These are phyloP conservation scores for Sander vitreus DNA, from an alignment of 2,113 vertebrate genomes.

Conservation along the genomic window DNA sequence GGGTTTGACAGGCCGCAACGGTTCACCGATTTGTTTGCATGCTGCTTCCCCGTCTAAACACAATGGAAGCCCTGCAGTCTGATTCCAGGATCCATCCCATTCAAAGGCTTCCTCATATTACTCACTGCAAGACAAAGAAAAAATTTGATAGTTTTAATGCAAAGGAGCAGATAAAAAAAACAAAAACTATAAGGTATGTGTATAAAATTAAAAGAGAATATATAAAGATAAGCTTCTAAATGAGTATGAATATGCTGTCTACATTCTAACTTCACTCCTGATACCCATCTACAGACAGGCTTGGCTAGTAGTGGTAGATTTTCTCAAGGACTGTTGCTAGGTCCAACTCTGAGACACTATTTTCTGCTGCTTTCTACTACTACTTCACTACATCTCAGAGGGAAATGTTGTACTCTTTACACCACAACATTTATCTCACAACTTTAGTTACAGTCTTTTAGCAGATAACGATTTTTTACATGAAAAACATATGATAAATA, in stretches of 20 bases:
- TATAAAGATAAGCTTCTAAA: background rate
- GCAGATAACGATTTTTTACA: background rate
- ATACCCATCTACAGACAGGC: background rate
- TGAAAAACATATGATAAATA: background rate
- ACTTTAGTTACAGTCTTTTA: background rate
- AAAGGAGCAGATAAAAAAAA: background rate
- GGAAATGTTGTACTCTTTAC: background rate
- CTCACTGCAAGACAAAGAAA: slow-evolving; percentile 69
- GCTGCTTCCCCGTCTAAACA: slow-evolving; percentile 69
- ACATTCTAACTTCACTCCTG: background rate
- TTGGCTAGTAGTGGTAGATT: background rate
- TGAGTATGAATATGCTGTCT: background rate
- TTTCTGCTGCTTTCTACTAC: background rate
- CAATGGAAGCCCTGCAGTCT: slow-evolving; percentile 65
- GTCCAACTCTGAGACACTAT: background rate
- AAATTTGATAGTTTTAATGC: background rate
- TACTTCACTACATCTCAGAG: background rate
- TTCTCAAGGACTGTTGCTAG: background rate
- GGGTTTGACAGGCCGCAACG: slow-evolving; percentile 56
- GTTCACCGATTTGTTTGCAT: slow-evolving; percentile 78
- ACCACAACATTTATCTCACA: background rate
- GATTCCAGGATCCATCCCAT: slow-evolving; percentile 75
- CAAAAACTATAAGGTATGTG: background rate
- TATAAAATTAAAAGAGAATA: background rate
- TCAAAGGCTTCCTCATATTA: slow-evolving; percentile 85